Base-by-base conservation (phyloP, 2,113 vertebrate genomes). In the Riparia riparia region DNA sequence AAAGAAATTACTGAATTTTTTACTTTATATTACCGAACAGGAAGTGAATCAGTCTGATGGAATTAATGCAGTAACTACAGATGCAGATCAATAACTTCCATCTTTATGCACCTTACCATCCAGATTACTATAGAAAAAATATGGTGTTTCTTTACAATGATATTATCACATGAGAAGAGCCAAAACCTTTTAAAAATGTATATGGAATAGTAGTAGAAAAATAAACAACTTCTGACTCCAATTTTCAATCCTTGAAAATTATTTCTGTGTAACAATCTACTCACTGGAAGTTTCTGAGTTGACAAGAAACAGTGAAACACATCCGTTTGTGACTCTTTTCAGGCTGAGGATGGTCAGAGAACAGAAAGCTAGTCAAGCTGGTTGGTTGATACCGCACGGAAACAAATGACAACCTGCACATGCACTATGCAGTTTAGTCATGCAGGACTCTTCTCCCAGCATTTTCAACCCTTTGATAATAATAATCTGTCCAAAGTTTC, bases 291-390 rank as follows among this genome's bases (percentile, higher is more conserved):
- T 60, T 66, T 63, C 26, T 61, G 50, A 56, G 32, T n/a, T 66
- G 65, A 37, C 37, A 65, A 78, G 60, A 56, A 68, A 10, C 10
- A 47, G 11, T 17, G 29, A 45, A 69, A 51, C 8, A 42, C 47
- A 70, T 14, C 19, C 0, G 0, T 2, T 29, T 42, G 51, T 28
- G 17, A 12, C 25, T 65, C 15, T 56, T n/a, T 51, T 61, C 65
- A 47, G 26, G 29, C 7, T 42, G 56, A 72, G 39, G 17, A 17
- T 18, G 45, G 41, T n/a, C 34, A 73, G 44, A 20, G 15, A n/a
- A 44, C 1, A 2, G 54, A 69, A 78, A 65, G 17, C 1, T 41
- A 8, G 41, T 26, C 25, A 60, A 61, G 29, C 21, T 31, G 47
- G 8, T 7, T 81, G 12, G 31, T 73, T 73, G 34, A 60, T 5